Evolutionary conservation across 2,888 invertebrate genomes (phyloP), one percentile per base, ranked within the genome.

Genomic region (Lasioglossum villosulum): DNA sequence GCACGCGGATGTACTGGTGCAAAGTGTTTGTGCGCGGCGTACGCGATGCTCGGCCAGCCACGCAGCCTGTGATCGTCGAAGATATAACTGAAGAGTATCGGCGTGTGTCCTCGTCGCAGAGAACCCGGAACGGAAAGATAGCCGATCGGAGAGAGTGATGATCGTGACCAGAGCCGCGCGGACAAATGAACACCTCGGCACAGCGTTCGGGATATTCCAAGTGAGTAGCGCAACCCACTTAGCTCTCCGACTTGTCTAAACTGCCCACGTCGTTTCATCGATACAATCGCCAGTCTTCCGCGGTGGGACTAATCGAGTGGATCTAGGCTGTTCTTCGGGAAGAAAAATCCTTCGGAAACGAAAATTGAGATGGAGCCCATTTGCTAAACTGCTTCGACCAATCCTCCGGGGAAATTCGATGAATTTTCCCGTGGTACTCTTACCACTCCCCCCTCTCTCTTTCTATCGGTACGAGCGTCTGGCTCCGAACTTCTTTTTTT

Each of bases 151-250:
- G 88, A 89, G 89, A 89, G 88, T 91, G 91, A 91, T 91, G 92
- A 93, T 92, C 91, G 93, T 90, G 92, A 92, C 90, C 86, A 91
- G 91, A 89, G 88, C 87, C 89, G 92, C 89, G 91, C 90, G 92
- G 92, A 93, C 93, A 93, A 93, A 94, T 94, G 94, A 93, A 93
- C 93, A 94, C 93, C 94, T 94, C 93, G 92, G 94, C 92, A 94
- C 94, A 94, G 94, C 93, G 92, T 93, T 93, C 91, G 93, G 94
- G 91, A 93, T 94, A 94, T 93, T 93, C 93, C 94, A 94, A 94
- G 94, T 94, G 93, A 94, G 94, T 94, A 83, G 48, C 16, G 30
- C 27, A 16, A 30, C 34, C 16, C 30, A 34, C 19, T 30, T 14
- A 30, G 63, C 16, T 14, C 48, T 8, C 2, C 52, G 52, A 52